Evolutionary conservation across 92 coral and sea anemone genomes (phyloP), one percentile per base, ranked within the genome.

Genomic region (Siderastrea radians): DNA sequence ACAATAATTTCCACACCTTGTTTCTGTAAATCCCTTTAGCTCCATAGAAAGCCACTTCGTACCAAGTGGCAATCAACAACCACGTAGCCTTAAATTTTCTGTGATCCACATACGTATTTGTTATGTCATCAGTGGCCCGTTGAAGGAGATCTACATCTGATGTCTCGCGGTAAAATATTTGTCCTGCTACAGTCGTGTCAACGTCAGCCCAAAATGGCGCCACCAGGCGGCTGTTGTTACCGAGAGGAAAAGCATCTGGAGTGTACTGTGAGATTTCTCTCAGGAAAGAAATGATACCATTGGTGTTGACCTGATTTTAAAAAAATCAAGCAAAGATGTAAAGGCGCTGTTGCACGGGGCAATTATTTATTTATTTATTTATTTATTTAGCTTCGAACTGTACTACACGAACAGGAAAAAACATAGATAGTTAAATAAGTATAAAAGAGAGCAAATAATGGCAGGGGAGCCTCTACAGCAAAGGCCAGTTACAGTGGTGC

Each of bases 221-320:
- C 26, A 94, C 75, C 12, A 94, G 82, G 17, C 91, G 93, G 9
- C 93, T 70, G 11, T 61, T 53, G 44, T 87, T 63, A 2, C 85
- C 95, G 44, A 94, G 93, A 3, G 96, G 96, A 58, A 94, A 94
- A 6, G 89, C 51, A 46, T 79, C 87, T 43, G 96, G 96, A 0
- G 91, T 92, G 79, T 13, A 94, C 75, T 94, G 80, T 2, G 77
- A 7, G 14, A 92, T 69, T 68, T 85, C 3, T 4, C 5, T 63
- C 49, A 76, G 58, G 38, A 94, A 94, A 59, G 96, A 92, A 12
- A 94, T 68, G 1, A 71, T 95, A 2, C 92, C 92, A 60, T 89
- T 89, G 66, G 89, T 89, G 85, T 89, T 89, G 13, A 89, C 92
- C 92, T 84, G 76, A 19, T 49, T 14, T n/a, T 26, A 26, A 5